phyloP scores from a whole-genome alignment of 1,140 invertebrate genomes.

The Lepidurus apus region DNA sequence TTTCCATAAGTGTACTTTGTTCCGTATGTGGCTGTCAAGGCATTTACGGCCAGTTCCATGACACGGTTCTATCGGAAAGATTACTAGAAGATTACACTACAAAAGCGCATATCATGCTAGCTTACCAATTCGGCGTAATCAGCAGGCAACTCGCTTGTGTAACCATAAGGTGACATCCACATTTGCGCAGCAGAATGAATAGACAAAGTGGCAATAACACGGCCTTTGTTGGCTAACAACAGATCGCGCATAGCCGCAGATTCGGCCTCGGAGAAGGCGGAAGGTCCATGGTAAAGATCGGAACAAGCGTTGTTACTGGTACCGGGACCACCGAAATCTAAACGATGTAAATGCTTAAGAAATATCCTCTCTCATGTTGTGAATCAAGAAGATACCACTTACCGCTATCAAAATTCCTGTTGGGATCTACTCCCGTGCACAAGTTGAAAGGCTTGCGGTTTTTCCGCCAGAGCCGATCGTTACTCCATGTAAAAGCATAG shows the following conservation, averaged over 20 bases:
- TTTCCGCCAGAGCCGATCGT: slow-evolving; percentile 66
- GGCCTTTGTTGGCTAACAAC: slow-evolving; percentile 47
- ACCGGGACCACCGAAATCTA: slow-evolving; percentile 54
- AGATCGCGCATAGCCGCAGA: slow-evolving; percentile 59
- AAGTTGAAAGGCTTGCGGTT: slow-evolving; percentile 49
- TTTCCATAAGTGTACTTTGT: slow-evolving; percentile 36
- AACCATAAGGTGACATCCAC: slow-evolving; percentile 78
- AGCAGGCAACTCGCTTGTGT: slow-evolving; percentile 54
- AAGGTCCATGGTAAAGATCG: slow-evolving; percentile 81
- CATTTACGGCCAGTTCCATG: slow-evolving; percentile 35
- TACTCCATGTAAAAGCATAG: slow-evolving; percentile 70
- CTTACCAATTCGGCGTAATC: slow-evolving; percentile 43
- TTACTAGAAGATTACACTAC: neutral
- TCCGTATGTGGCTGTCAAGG: slow-evolving; percentile 38
- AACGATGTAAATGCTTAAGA: slow-evolving; percentile 51
- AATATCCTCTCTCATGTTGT: neutral
- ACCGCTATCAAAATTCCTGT: slow-evolving; percentile 63
- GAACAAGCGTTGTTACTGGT: slow-evolving; percentile 82
- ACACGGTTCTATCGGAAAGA: slow-evolving; percentile 37
- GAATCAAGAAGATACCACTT: slow-evolving; percentile 45
- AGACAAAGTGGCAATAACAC: slow-evolving; percentile 60
- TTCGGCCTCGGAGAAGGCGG: slow-evolving; percentile 87
- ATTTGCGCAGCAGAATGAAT: slow-evolving; percentile 87
- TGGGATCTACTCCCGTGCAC: slow-evolving; percentile 65
- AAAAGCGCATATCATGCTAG: neutral